phyloP scores from a whole-genome alignment of 1,140 invertebrate species.

The Octopus bimaculoides region DNA sequence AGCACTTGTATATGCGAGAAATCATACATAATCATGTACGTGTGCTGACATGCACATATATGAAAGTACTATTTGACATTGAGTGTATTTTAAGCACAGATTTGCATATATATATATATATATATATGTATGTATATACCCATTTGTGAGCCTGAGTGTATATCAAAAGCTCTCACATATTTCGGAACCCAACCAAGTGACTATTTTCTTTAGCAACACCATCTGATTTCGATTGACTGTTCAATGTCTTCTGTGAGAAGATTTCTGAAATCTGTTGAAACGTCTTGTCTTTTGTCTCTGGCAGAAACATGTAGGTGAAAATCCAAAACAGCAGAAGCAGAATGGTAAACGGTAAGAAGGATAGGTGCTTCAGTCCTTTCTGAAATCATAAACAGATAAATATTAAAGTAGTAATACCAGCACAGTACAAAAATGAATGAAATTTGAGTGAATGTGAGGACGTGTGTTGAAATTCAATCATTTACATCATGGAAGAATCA shows the following conservation, averaged over 20 bases:
- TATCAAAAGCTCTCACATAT: background rate
- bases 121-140: background rate
- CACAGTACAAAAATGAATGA: too few species aligned
- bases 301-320: conserved; percentile 49
- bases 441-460: too few species aligned
- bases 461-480: background rate
- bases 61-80: too few species aligned
- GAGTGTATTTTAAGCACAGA: background rate
- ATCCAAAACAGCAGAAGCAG: conserved; percentile 49
- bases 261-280: conserved; percentile 44
- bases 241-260: conserved; percentile 21
- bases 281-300: conserved; percentile 53
- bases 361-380: conserved; percentile 57
- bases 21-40: background rate
- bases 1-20: background rate
- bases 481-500: background rate
- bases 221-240: conserved; percentile 13
- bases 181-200: background rate
- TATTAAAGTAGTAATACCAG: background rate
- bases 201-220: background rate
- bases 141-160: background rate
- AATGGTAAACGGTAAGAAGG: conserved; percentile 59
- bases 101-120: background rate
- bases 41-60: too few species aligned
- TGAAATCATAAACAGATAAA: conserved; percentile 25